A percentile compares a stretch with the other conserved stretches of the same genome.
Conservation (phyloP, 2,113 vertebrate genomes). For the Corythornis madagascariensis region DNA sequence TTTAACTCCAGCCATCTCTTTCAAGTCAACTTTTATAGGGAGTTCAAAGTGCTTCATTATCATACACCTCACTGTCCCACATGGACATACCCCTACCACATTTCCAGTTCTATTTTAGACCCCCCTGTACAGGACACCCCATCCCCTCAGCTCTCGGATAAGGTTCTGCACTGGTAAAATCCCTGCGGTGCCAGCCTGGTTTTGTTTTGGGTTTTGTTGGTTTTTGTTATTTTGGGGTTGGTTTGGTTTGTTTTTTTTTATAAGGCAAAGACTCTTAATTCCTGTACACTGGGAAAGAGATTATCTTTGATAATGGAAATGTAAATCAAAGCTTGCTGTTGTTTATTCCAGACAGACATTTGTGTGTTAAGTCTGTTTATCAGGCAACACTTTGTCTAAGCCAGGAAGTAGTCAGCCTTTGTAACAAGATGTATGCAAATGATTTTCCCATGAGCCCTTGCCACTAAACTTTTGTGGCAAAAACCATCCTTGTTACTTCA, state of each 20-base stretch:
- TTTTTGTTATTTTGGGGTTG: background rate
- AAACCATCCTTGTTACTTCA: constrained; percentile 68
- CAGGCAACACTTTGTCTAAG: constrained; percentile 83
- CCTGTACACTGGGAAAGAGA: constrained; percentile 76
- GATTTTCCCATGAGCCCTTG: constrained; percentile 76
- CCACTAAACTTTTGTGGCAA: constrained; percentile 72
- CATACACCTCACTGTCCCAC: background rate
- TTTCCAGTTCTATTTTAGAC: constrained; percentile 34
- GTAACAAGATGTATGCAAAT: constrained; percentile 81
- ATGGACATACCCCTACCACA: background rate
- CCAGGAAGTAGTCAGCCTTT: constrained; percentile 83
- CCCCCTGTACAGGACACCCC: background rate
- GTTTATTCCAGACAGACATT: constrained; percentile 85
- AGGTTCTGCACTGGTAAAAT: constrained; percentile 55
- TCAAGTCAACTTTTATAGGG: constrained; percentile 50
- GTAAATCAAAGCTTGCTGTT: constrained; percentile 80
- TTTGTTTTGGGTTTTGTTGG: background rate
- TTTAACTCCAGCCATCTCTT: constrained; percentile 9
- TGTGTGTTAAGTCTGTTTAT: constrained; percentile 84
- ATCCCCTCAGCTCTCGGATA: background rate
- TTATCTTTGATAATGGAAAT: constrained; percentile 82
- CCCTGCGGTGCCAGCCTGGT: constrained; percentile 24
- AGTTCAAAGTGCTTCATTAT: constrained; percentile 45
- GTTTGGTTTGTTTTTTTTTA: background rate
- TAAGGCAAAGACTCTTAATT: constrained; percentile 73